These are phyloP conservation scores for Tetramorium bicarinatum DNA, from an alignment of 2,888 invertebrate species.

Conservation along the genomic window DNA sequence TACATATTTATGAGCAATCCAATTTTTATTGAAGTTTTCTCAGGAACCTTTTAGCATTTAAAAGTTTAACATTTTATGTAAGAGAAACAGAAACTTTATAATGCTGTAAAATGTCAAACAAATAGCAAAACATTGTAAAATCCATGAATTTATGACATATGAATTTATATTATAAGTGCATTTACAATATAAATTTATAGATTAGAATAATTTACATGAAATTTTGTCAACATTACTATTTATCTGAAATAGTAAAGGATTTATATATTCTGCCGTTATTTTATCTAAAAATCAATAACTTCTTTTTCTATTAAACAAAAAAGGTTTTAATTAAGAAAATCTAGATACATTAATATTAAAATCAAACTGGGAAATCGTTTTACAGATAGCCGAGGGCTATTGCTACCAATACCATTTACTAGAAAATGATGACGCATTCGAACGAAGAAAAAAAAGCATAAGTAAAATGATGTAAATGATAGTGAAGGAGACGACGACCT, in stretches of 20 bases:
- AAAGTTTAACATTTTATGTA: not conserved
- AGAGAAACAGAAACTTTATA: not conserved
- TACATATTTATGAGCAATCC: not conserved
- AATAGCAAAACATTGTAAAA: not conserved
- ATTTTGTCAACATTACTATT: not conserved
- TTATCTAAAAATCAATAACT: not conserved
- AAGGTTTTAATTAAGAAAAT: not conserved
- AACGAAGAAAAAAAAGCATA: not conserved
- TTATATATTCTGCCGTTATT: not conserved
- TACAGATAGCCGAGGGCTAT: too few relatives aligned
- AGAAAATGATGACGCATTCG: not conserved
- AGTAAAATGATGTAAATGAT: not conserved
- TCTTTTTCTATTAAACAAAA: not conserved
- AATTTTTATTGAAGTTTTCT: not conserved
- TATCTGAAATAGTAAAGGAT: not conserved
- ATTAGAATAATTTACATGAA: not conserved
- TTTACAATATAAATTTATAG: not conserved
- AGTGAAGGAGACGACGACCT: conserved; percentile 51
- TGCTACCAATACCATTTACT: not conserved
- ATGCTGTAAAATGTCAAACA: not conserved
- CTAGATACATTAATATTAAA: not conserved
- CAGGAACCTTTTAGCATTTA: not conserved
- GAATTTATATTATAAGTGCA: not conserved
- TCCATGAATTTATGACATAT: too few relatives aligned
- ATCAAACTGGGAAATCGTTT: not conserved